Percentiles rank a stretch among this genome's conserved stretches.
Conservation (phyloP, 1,140 invertebrate species). For the Eubasilissa regina region DNA sequence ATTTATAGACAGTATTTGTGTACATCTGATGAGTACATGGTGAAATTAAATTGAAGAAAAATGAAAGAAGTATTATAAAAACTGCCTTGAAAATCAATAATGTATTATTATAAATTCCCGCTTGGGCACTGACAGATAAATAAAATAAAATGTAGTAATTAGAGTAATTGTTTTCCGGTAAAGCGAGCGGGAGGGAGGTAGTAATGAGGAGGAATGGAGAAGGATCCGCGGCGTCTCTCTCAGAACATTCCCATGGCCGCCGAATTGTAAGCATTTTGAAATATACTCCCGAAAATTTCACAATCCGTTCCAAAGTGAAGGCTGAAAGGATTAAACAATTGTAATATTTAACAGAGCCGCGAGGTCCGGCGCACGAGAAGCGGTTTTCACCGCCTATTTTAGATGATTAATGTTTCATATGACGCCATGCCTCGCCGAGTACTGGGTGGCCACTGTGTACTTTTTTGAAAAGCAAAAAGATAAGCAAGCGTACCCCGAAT, state of each 20-base stretch:
- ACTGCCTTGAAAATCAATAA: too few species aligned
- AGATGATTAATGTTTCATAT: slow-evolving; percentile 31
- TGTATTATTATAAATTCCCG: too few species aligned
- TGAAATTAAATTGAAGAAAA: too few species aligned
- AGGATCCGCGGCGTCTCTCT: neutral
- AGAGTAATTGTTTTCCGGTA: too few species aligned
- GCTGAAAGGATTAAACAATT: slow-evolving; percentile 34
- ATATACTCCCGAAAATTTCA: slow-evolving; percentile 33
- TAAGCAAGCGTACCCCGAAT: neutral
- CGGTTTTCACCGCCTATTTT: slow-evolving; percentile 22
- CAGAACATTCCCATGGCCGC: neutral
- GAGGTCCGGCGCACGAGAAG: slow-evolving; percentile 12
- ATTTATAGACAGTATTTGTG: too few species aligned
- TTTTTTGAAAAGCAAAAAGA: neutral
- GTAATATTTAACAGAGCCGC: slow-evolving; percentile 42
- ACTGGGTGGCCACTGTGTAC: neutral
- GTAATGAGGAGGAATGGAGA: neutral
- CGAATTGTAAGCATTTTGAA: slow-evolving; percentile 8
- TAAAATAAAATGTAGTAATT: too few species aligned
- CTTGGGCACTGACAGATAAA: too few species aligned
- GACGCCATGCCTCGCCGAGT: slow-evolving; percentile 13
- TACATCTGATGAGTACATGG: too few species aligned
- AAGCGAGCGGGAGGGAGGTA: neutral
- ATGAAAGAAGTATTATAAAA: too few species aligned
- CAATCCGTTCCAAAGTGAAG: slow-evolving; percentile 29